Evolutionary conservation across 2,888 invertebrate species (phyloP).

Genomic region (Microctonus brassicae): DNA sequence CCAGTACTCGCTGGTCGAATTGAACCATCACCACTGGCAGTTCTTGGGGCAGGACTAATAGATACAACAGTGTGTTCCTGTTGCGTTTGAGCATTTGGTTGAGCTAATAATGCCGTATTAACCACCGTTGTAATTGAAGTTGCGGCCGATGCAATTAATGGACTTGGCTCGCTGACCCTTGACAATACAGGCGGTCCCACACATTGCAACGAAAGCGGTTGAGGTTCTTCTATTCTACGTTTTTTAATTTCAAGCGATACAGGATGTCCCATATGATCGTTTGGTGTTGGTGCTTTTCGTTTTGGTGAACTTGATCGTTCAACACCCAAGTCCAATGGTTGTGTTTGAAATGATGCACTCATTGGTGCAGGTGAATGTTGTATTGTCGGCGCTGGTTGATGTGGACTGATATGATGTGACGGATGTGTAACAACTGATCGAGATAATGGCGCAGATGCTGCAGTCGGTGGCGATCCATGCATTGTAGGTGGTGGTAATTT

Average conservation of each 20-base stretch:
- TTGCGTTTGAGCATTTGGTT: constrained; percentile 47
- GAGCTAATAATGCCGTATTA: constrained; percentile 72
- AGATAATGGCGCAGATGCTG: constrained; percentile 64
- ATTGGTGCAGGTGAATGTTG: constrained; percentile 44
- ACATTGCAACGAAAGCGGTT: constrained; percentile 62
- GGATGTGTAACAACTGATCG: constrained; percentile 62
- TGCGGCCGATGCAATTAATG: constrained; percentile 78
- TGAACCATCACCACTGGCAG: constrained; percentile 76
- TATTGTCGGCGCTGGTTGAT: constrained; percentile 51
- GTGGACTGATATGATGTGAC: constrained; percentile 53
- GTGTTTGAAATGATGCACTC: constrained; percentile 77
- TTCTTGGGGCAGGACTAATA: constrained; percentile 71
- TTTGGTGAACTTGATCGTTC: constrained; percentile 73
- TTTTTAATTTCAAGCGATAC: constrained; percentile 76
- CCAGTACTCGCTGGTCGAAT: constrained; percentile 70
- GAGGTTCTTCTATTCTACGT: constrained; percentile 73
- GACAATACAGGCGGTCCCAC: constrained; percentile 71
- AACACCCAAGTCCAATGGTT: constrained; percentile 83
- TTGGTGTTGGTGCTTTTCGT: constrained; percentile 73
- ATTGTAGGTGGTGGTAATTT: constrained; percentile 69
- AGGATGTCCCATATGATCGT: constrained; percentile 67
- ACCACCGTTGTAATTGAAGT: constrained; percentile 80
- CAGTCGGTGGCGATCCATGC: constrained; percentile 67
- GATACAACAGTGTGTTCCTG: constrained; percentile 58
- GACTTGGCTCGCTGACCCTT: constrained; percentile 77